Evolutionary conservation across 2,888 invertebrate genomes (phyloP), one percentile per base, ranked within the genome.

Genomic region (Caenorhabditis wallacei): DNA sequence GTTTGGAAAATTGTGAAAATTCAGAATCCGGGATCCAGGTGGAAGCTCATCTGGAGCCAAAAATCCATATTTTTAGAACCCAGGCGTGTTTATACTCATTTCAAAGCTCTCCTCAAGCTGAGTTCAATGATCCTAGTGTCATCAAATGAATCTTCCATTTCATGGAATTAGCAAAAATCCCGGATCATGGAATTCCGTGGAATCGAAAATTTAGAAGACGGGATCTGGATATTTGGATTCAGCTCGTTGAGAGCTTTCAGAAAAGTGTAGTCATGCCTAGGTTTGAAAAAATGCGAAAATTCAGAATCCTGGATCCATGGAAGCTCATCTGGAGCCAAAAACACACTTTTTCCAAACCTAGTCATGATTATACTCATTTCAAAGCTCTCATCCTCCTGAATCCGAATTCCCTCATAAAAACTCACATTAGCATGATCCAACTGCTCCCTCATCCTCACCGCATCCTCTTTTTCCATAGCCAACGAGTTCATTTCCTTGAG

Each of bases 401-500:
- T 61, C 16, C 59, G 16, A 40, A 59, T 37, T 18, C 35, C 16
- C 10, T 18, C 11, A 61, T 51, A 56, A 56, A 46, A n/a, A 46
- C 72, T 68, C 43, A 87, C 87, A 82, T 86, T 79, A 8, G 86
- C 84, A 64, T 86, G 86, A 26, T 85, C 72, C 70, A 86, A 66
- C 76, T 88, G 88, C 22, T 84, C 88, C 11, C 59, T 48, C 68
- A 85, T 83, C 37, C 88, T 51, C 7, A 59, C 61, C 7, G 82
- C 71, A 22, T 80, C 70, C 53, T 87, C 84, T 22, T 80, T 83
- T 48, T 82, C 84, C 18, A 43, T 66, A 18, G 82, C 86, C 79
- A 87, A 84, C 35, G 86, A 84, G 11, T 84, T 76, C 76, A 90
- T 89, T 68, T 90, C 90, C 3, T 78, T 80, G 37, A 88, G 83